A percentile compares a stretch with the other conserved stretches of the same genome.
phyloP scores from a whole-genome alignment of 64 coral and sea anemone genomes.

The Montipora sp. region DNA sequence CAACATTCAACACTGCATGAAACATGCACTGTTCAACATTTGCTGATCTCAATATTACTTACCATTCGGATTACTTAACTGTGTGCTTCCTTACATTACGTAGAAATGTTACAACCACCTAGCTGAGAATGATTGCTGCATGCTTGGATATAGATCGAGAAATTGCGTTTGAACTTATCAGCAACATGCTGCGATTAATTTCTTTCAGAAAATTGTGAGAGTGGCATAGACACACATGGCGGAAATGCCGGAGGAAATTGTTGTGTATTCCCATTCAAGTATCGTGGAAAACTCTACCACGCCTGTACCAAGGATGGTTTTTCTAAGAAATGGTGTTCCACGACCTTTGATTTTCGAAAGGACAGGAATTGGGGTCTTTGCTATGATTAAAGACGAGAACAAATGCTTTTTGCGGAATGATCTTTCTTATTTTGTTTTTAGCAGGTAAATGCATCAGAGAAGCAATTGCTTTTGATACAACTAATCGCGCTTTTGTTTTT shows the following conservation, averaged over 20 bases:
- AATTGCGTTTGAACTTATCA: too few relatives aligned
- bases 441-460: not conserved
- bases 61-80: too few relatives aligned
- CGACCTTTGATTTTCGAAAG: conserved; percentile 43
- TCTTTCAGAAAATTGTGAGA: conserved; percentile 62
- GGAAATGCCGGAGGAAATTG: conserved; percentile 63
- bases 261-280: conserved; percentile 75
- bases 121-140: too few relatives aligned
- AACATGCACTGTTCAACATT: too few relatives aligned
- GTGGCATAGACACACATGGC: conserved; percentile 53
- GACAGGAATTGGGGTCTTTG: conserved; percentile 72
- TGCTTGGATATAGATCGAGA: too few relatives aligned
- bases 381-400: not conserved
- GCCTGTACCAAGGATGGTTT: conserved; percentile 47
- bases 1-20: too few relatives aligned
- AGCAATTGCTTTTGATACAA: too few relatives aligned
- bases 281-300: conserved; percentile 58
- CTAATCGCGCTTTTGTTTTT: too few relatives aligned
- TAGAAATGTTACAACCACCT: too few relatives aligned
- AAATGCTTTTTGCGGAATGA: not conserved
- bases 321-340: conserved; percentile 63
- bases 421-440: not conserved
- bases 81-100: too few relatives aligned
- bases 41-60: too few relatives aligned
- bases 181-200: not conserved